Evolutionary conservation across 2,797 vertebrate genomes (phyloP).

Genomic region (Salmo trutta): DNA sequence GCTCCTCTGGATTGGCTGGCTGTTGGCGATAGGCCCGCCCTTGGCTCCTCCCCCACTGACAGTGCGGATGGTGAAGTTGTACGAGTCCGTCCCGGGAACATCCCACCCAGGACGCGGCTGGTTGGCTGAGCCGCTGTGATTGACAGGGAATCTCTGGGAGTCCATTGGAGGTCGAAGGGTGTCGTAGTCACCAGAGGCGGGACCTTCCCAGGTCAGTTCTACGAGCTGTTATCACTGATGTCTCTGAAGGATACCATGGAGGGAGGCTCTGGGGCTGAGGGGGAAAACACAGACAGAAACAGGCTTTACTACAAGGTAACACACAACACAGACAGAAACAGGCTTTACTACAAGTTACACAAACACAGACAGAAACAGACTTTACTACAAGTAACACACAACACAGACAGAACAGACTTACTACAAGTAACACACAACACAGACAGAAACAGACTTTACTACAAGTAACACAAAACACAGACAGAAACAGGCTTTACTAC

Average conservation of each 20-base stretch:
- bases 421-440: too few species aligned
- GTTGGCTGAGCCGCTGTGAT: conserved; percentile 78
- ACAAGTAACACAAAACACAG: too few species aligned
- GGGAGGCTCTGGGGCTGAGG: conserved; percentile 66
- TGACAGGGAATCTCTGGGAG: conserved; percentile 78
- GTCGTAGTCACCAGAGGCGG: conserved; percentile 83
- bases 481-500: too few species aligned
- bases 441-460: too few species aligned
- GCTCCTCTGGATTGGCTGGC: conserved; percentile 78
- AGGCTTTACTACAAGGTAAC: not conserved
- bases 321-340: not conserved
- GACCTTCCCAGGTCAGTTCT: conserved; percentile 85
- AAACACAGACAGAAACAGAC: not conserved
- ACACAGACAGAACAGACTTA: not conserved
- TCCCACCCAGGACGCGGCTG: conserved; percentile 77
- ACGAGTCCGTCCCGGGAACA: conserved; percentile 88
- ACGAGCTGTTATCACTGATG: conserved; percentile 81
- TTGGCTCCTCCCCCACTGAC: conserved; percentile 73
- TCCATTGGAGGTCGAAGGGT: conserved; percentile 88
- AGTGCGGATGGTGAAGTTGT: conserved; percentile 84
- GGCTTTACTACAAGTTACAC: too few species aligned
- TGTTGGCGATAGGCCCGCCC: conserved; percentile 60
- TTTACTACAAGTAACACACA: not conserved
- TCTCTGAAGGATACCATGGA: conserved; percentile 63
- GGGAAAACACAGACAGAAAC: not conserved